Base-by-base conservation (phyloP, 2,113 vertebrate genomes). In the Etheostoma spectabile region DNA sequence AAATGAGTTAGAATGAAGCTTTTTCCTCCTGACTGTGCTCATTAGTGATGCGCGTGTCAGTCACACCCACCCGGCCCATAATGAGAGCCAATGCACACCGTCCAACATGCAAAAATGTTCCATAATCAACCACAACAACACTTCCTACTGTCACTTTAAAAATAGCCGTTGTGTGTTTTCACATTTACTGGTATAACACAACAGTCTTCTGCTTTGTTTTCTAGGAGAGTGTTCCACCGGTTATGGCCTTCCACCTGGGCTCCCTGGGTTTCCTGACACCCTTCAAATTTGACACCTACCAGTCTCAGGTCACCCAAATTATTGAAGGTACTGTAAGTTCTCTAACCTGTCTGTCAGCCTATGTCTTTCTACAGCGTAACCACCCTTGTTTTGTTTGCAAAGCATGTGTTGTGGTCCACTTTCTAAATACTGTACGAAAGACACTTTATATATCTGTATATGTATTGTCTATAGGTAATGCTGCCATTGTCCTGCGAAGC, bases 161-260 rank as follows among this genome's bases (percentile, higher is more conserved):
- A n/a, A 4, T 13, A 8, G 21, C 4, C 2, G 14, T 59, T 21
- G 63, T 22, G 59, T 15, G 0, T 18, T 60, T 12, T 6, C 33
- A 2, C 5, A 0, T 53, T 4, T 21, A 1, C 7, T 4, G 11
- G 3, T 46, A 1, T 27, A 6, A 5, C 33, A 1, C 15, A 61
- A 21, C 14, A 0, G 3, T 19, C 11, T 11, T 49, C 5, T 16
- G 14, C 6, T 56, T 5, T 0, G 3, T 18, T 70, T 63, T 86
- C 3, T 18, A 95, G 95, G 95, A 93, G 64, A 96, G 96, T 3
- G 96, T 96, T 56, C 96, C 96, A 33, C 96, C 96, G 1, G 96
- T 96, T 14, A 96, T 96, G 95, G 95, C 95, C 57, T 96, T 96
- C 65, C 96, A 95, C 85, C 91, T 96, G 68, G 96, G 96, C 38